Evolutionary conservation across 2,888 invertebrate species (phyloP).

Genomic region (Lycocerus yunnanus): DNA sequence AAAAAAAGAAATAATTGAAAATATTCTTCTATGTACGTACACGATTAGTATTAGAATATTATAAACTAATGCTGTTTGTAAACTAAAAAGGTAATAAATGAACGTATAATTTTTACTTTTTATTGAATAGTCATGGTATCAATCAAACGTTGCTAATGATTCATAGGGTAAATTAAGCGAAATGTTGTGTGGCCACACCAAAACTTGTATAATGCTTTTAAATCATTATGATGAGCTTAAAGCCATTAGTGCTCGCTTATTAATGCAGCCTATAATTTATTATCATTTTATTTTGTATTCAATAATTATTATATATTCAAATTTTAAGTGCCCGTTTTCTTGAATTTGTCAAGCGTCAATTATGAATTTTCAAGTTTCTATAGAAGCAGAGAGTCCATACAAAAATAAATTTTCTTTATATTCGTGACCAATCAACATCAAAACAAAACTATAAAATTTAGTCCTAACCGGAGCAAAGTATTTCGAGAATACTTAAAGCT

Average conservation of each 20-base stretch:
- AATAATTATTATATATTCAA: background rate
- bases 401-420: background rate
- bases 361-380: background rate
- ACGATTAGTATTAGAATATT: background rate
- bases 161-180: background rate
- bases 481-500: no score
- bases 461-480: background rate
- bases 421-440: background rate
- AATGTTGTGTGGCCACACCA: slow-evolving; percentile 1
- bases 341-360: background rate
- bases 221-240: background rate
- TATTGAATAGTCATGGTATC: slow-evolving; percentile 1
- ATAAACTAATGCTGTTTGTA: background rate
- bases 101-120: background rate
- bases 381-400: background rate
- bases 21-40: background rate
- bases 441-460: background rate
- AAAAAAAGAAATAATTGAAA: background rate
- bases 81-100: background rate
- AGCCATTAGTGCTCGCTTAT: background rate
- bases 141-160: slow-evolving; percentile 11
- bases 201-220: background rate
- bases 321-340: background rate
- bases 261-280: background rate
- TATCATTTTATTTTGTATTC: background rate